Percentiles rank a stretch among this genome's conserved stretches.
phyloP scores from a whole-genome alignment of 2,888 invertebrate genomes.

The Drosophila fulvimacula region DNA sequence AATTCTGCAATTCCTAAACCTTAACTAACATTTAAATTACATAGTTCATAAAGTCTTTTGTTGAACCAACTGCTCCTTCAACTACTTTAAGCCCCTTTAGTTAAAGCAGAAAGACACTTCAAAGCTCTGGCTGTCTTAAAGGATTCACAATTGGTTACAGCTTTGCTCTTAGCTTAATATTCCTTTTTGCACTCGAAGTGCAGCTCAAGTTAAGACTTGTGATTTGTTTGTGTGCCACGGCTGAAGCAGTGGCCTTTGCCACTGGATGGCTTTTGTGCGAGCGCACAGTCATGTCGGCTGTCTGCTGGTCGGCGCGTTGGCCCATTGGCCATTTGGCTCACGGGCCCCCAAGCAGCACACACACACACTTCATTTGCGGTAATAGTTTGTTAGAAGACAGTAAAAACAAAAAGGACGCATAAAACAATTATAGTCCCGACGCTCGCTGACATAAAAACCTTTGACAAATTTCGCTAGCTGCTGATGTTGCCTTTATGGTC shows the following conservation, averaged over 20 bases:
- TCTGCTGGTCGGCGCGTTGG: slow-evolving; percentile 5
- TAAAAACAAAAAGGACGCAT: slow-evolving; percentile 69
- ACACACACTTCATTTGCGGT: slow-evolving; percentile 56
- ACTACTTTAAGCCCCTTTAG: background rate
- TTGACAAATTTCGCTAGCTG: slow-evolving; percentile 66
- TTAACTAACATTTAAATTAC: background rate
- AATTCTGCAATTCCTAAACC: background rate
- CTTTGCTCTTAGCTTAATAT: background rate
- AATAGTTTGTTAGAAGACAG: slow-evolving; percentile 68
- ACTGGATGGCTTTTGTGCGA: slow-evolving; percentile 12
- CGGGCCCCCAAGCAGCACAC: background rate
- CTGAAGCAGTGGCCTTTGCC: slow-evolving; percentile 29
- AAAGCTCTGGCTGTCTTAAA: background rate
- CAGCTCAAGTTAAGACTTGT: slow-evolving; percentile 15
- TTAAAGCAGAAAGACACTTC: background rate
- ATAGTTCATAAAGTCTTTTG: background rate
- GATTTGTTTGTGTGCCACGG: slow-evolving; percentile 21
- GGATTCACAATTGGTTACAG: slow-evolving; percentile 10
- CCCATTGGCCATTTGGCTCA: slow-evolving; percentile 39
- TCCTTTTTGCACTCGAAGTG: slow-evolving; percentile 1
- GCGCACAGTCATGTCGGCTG: slow-evolving; percentile 34
- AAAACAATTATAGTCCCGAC: slow-evolving; percentile 76
- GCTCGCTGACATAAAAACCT: slow-evolving; percentile 72
- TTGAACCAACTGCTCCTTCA: background rate
- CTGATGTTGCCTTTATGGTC: slow-evolving; percentile 38